Conservation (phyloP, 2,888 invertebrate species). For the Dryococelus australis region DNA sequence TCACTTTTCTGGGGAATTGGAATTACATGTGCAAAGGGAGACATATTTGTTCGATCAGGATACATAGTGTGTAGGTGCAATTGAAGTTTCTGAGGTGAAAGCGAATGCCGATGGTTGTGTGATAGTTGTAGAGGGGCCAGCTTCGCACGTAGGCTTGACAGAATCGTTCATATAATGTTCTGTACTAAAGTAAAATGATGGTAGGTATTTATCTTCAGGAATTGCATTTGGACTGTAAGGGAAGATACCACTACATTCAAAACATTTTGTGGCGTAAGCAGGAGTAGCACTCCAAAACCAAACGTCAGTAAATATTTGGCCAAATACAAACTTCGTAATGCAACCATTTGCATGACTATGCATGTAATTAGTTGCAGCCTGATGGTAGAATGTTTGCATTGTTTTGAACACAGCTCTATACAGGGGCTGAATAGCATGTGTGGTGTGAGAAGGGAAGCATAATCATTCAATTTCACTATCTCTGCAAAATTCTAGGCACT, state of each 20-base stretch:
- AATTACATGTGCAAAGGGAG: too few relatives aligned
- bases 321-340: slow-evolving; percentile 20
- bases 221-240: slow-evolving; percentile 12
- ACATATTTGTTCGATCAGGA: too few relatives aligned
- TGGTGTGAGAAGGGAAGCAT: slow-evolving; percentile 27
- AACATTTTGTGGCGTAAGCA: slow-evolving; percentile 19
- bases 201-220: slow-evolving; percentile 3
- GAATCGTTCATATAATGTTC: not conserved
- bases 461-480: slow-evolving; percentile 22
- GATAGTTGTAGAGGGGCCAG: not conserved
- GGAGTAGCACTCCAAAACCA: not conserved
- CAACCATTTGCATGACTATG: not conserved
- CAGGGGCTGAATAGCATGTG: slow-evolving; percentile 26
- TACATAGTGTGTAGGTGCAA: too few relatives aligned
- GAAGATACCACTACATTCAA: not conserved
- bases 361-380: not conserved
- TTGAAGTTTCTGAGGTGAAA: not conserved
- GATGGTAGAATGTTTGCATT: slow-evolving; percentile 30
- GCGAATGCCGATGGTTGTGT: not conserved
- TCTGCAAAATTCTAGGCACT: slow-evolving; percentile 9
- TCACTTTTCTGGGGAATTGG: too few relatives aligned
- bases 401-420: slow-evolving; percentile 22
- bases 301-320: not conserved
- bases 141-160: not conserved
- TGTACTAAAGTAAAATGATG: not conserved